Evolutionary conservation across 2,113 vertebrate genomes (phyloP), one percentile per base, ranked within the genome.

Genomic region (Agapornis roseicollis): DNA sequence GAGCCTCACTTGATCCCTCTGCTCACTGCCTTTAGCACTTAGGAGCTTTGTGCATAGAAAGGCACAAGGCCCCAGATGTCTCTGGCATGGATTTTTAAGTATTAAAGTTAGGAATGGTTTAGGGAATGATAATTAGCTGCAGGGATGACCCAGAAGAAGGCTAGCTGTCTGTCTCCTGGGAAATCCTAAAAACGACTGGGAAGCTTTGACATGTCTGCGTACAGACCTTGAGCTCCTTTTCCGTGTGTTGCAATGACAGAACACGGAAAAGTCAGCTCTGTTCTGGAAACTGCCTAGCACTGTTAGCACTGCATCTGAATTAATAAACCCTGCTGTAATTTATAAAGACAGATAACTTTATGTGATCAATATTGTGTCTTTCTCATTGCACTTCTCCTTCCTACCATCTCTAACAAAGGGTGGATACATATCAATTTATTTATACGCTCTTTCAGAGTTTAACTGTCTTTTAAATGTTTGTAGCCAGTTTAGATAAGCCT

Each of bases 61-160:
- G 29, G 22, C 8, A 46, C 33, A 33, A 88, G 19, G 3, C 10
- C 22, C 8, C 0, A 0, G 7, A 44, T 49, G 12, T 22, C 28
- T 65, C 74, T 28, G 11, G 39, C 15, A 72, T 9, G 5, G 24
- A 6, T 24, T 71, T 55, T 61, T 35, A 55, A 61, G 18, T 52
- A 50, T 33, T n/a, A 53, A 22, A 16, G 11, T 47, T 74, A 5
- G 27, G 11, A 72, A 27, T n/a, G 11, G 29, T 47, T 91, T 47
- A 53, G 63, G 16, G 28, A 28, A 53, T n/a, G 9, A 39, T 20
- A 80, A 42, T 44, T 49, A 39, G 37, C 60, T n/a, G 39, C 35
- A 60, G n/a, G 82, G 10, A 33, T 37, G 11, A 19, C 24, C 58
- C 70, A 46, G 53, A 80, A 50, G 53, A 18, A 29, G 28, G 5